Percentiles rank a stretch among this genome's conserved stretches.
phyloP scores from a whole-genome alignment of 2,888 invertebrate species.

The Hemicrepidius hirtus region DNA sequence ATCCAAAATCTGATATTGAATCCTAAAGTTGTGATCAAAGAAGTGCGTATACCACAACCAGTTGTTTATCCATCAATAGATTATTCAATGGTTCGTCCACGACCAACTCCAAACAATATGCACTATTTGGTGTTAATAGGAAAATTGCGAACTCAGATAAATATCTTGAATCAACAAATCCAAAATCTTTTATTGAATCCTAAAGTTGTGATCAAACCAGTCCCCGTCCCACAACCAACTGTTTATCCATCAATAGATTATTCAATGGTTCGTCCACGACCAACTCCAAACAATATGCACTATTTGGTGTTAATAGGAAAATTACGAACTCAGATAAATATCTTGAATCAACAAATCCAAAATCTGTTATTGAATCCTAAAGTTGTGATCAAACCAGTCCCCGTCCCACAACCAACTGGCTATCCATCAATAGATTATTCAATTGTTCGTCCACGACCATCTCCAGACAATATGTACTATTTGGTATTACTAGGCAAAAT shows the following conservation, averaged over 20 bases:
- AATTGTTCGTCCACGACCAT: too few relatives aligned
- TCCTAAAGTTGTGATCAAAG: constrained; percentile 20
- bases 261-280: not conserved
- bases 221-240: not conserved
- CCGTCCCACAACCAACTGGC: not conserved
- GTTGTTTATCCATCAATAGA: too few relatives aligned
- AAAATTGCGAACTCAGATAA: not conserved
- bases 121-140: too few relatives aligned
- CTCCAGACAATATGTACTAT: too few relatives aligned
- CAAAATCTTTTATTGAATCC: too few relatives aligned
- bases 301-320: too few relatives aligned
- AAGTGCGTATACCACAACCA: constrained; percentile 6
- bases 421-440: not conserved
- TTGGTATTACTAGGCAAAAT: not conserved
- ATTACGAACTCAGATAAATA: not conserved
- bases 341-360: not conserved
- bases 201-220: too few relatives aligned
- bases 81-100: not conserved
- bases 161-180: not conserved
- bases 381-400: not conserved
- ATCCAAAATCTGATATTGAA: not conserved
- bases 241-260: not conserved
- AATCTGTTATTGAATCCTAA: not conserved
- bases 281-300: too few relatives aligned
- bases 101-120: not conserved